A percentile compares a stretch with the other conserved stretches of the same genome.
phyloP scores from a whole-genome alignment of 2,888 invertebrate species.

The Caenorhabditis sp. region DNA sequence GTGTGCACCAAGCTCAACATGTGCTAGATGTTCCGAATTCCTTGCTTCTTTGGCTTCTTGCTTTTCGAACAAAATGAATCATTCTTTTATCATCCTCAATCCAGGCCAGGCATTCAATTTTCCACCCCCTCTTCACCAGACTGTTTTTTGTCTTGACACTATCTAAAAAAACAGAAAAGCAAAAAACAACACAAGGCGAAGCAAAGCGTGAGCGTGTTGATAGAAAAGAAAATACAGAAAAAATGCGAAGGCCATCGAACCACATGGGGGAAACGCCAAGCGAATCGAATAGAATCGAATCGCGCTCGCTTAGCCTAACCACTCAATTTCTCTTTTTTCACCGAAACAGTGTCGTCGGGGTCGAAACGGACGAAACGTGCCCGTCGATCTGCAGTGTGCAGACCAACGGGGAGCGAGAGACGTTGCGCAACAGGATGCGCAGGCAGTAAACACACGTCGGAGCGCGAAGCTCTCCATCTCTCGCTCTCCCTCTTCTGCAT shows the following conservation, averaged over 20 bases:
- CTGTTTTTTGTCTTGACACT: too few relatives aligned
- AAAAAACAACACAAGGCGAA: too few relatives aligned
- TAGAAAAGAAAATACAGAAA: too few relatives aligned
- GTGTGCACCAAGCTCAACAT: constrained; percentile 67
- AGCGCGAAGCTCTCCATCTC: constrained; percentile 28
- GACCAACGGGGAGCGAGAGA: neutral
- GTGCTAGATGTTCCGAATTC: constrained; percentile 49
- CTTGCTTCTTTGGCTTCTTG: neutral
- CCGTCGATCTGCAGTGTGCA: constrained; percentile 30
- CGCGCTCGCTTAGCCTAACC: too few relatives aligned
- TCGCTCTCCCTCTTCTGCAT: neutral
- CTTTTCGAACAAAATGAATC: too few relatives aligned
- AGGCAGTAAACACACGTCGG: constrained; percentile 57
- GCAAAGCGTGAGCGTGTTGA: too few relatives aligned
- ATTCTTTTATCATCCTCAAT: neutral
- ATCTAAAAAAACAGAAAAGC: neutral
- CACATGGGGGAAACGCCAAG: constrained; percentile 27
- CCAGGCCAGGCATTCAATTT: too few relatives aligned
- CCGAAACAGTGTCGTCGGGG: constrained; percentile 33
- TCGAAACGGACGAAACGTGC: constrained; percentile 11
- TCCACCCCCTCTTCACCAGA: neutral
- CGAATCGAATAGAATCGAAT: too few relatives aligned
- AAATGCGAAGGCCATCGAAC: constrained; percentile 35
- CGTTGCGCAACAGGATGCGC: constrained; percentile 30
- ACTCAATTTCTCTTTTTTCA: constrained; percentile 16